Evolutionary conservation across 1,140 invertebrate genomes (phyloP).

Genomic region (Drosophila kohkoa): DNA sequence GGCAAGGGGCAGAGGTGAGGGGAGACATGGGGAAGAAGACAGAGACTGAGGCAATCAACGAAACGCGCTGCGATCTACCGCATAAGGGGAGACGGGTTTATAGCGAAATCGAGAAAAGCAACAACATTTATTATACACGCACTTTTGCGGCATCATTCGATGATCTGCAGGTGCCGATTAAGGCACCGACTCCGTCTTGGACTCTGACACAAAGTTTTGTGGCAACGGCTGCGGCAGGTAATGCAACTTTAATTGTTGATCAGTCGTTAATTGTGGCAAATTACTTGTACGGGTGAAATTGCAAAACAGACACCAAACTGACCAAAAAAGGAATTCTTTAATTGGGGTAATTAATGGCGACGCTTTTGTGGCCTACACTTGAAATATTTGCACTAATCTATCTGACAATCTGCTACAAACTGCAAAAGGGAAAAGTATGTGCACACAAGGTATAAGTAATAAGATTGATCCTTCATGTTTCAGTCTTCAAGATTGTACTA

Average conservation of each 20-base stretch:
- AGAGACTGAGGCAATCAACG: constrained; percentile 34
- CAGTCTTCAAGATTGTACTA: too few relatives aligned
- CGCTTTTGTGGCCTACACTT: constrained; percentile 59
- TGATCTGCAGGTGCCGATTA: constrained; percentile 64
- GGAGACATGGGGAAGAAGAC: constrained; percentile 15
- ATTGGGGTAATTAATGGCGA: constrained; percentile 68
- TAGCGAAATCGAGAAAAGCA: constrained; percentile 21
- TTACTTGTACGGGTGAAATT: constrained; percentile 59
- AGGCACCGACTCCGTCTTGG: constrained; percentile 41
- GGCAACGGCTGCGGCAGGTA: constrained; percentile 44
- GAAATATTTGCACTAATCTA: constrained; percentile 8
- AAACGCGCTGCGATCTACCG: neutral
- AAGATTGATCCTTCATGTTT: too few relatives aligned
- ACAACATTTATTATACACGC: constrained; percentile 63
- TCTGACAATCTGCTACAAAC: neutral
- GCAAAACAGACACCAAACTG: constrained; percentile 43
- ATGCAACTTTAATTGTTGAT: constrained; percentile 78
- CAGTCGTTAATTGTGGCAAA: constrained; percentile 78
- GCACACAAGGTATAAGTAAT: too few relatives aligned
- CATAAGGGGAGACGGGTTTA: neutral
- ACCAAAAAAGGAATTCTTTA: constrained; percentile 57
- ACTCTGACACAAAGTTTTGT: neutral
- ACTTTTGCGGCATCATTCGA: constrained; percentile 63
- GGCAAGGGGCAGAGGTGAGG: constrained; percentile 8
- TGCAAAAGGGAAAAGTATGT: neutral